phyloP scores from a whole-genome alignment of 2,113 vertebrate species.

The Chaenocephalus aceratus region DNA sequence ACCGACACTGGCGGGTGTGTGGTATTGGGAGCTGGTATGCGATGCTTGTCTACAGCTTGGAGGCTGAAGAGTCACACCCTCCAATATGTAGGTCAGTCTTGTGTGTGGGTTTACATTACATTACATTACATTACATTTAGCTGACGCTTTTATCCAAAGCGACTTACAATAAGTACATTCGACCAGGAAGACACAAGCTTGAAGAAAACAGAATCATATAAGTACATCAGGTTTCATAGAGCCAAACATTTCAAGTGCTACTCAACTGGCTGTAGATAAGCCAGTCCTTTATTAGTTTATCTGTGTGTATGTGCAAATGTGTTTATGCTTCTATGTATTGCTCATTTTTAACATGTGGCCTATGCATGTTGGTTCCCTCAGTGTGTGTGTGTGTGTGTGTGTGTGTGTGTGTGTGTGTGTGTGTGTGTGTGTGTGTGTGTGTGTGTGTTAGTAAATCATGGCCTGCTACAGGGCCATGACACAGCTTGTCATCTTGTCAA shows the following conservation, averaged over 20 bases:
- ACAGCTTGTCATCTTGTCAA: constrained; percentile 72
- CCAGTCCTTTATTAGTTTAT: background rate
- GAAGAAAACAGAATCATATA: too few relatives aligned
- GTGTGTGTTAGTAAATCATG: constrained; percentile 24
- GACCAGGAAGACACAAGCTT: too few relatives aligned
- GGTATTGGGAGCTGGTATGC: constrained; percentile 48
- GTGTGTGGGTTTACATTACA: background rate
- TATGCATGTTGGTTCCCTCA: constrained; percentile 25
- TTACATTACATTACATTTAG: too few relatives aligned
- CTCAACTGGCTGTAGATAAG: too few relatives aligned
- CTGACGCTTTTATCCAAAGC: too few relatives aligned
- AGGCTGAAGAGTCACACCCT: constrained; percentile 40
- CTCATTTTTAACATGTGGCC: constrained; percentile 29
- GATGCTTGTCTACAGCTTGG: constrained; percentile 44
- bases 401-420: constrained; percentile 1
- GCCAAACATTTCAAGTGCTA: too few relatives aligned
- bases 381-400: constrained; percentile 9
- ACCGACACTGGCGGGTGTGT: constrained; percentile 49
- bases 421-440: constrained; percentile 26
- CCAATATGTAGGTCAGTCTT: constrained; percentile 13
- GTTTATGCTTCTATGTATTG: background rate
- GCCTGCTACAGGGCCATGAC: constrained; percentile 56
- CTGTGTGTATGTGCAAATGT: background rate
- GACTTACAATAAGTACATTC: too few relatives aligned
- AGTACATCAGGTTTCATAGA: too few relatives aligned